Conservation (phyloP, 2,888 invertebrate species). For the Sympetrum striolatum region DNA sequence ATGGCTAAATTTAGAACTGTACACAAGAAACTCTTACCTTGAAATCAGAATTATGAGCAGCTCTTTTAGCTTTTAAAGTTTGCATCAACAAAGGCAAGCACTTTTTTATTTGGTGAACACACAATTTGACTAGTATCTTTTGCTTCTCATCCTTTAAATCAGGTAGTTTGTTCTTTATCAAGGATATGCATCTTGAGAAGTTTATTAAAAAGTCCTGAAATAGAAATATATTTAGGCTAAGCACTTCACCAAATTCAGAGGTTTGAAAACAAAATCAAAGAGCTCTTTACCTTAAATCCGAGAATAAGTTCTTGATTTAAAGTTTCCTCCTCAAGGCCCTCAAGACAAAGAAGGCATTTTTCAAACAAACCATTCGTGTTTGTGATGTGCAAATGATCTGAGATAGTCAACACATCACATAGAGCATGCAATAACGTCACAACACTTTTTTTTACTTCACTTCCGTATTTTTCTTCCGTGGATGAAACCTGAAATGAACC, state of each 20-base stretch:
- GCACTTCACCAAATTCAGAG: neutral
- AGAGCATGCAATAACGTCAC: neutral
- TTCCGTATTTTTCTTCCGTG: neutral
- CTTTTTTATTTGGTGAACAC: neutral
- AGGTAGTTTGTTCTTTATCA: neutral
- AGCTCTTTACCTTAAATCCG: neutral
- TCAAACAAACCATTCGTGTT: neutral
- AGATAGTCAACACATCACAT: slow-evolving; percentile 10
- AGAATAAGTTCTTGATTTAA: neutral
- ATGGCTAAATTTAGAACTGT: neutral
- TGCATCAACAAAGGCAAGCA: neutral
- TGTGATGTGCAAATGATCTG: neutral
- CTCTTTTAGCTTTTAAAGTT: neutral
- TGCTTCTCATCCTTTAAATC: neutral
- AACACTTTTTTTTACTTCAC: neutral
- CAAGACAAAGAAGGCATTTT: neutral
- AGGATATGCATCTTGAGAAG: neutral
- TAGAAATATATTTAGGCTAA: neutral
- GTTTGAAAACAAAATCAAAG: neutral
- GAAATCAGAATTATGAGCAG: neutral
- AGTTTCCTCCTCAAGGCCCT: neutral
- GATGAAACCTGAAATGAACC: neutral
- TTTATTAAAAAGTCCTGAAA: slow-evolving; percentile 21
- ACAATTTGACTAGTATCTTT: neutral
- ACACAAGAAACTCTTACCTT: neutral